Evolutionary conservation across 2,797 vertebrate genomes (phyloP).

Genomic region (Chlorospingus flavigularis): DNA sequence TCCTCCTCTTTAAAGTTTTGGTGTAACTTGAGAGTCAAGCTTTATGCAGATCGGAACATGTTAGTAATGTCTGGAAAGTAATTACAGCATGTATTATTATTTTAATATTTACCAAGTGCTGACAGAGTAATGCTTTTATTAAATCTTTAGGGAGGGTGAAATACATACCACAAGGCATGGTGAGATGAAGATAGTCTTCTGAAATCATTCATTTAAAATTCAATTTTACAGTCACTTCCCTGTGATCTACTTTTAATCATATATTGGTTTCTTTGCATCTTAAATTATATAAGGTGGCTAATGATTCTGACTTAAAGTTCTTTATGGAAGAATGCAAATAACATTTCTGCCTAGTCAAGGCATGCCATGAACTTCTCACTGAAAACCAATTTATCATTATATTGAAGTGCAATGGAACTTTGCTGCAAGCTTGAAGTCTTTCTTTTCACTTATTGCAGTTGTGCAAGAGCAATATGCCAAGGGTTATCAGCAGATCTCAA

Average conservation of each 20-base stretch:
- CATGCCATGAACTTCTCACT: not conserved
- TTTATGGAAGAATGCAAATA: conserved; percentile 57
- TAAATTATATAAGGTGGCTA: conserved; percentile 19
- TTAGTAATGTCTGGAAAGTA: conserved; percentile 36
- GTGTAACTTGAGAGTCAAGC: conserved; percentile 30
- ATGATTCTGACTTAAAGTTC: conserved; percentile 50
- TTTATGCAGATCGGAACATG: conserved; percentile 35
- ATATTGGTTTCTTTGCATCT: conserved; percentile 3
- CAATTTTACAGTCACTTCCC: conserved; percentile 17
- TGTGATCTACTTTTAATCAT: conserved; percentile 31
- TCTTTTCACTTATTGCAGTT: not conserved
- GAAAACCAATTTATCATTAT: conserved; percentile 25
- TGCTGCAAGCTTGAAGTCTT: not conserved
- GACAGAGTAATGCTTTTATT: conserved; percentile 34
- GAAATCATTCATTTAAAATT: conserved; percentile 38
- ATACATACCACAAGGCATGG: not conserved
- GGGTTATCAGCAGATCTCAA: conserved; percentile 47
- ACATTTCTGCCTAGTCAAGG: conserved; percentile 49
- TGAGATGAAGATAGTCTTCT: conserved; percentile 4
- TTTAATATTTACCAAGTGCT: conserved; percentile 62
- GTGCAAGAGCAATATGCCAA: conserved; percentile 5
- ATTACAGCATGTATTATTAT: conserved; percentile 35
- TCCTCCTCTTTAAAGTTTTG: not conserved
- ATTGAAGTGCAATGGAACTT: not conserved
- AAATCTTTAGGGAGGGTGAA: conserved; percentile 38